Conservation (phyloP, 2,113 vertebrate species). For the Tamias sibiricus region DNA sequence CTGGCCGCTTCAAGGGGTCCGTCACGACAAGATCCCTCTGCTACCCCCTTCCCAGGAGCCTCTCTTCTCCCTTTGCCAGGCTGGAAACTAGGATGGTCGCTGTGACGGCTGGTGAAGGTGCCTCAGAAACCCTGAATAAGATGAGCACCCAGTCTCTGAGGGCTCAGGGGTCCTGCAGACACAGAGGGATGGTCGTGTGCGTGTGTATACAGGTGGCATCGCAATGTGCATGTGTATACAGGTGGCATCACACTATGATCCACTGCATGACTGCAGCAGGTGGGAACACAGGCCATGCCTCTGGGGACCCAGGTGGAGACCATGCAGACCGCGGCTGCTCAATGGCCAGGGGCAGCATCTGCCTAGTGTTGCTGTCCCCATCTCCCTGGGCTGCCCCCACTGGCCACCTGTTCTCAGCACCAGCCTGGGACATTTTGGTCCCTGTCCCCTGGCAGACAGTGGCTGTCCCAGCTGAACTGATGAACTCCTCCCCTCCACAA, state of each 20-base stretch:
- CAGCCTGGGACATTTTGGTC: constrained; percentile 87
- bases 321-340: constrained; percentile 80
- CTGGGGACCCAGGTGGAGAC: constrained; percentile 84
- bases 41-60: constrained; percentile 92
- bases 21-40: constrained; percentile 93
- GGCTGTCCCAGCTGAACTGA: constrained; percentile 87
- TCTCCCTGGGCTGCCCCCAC: constrained; percentile 87
- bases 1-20: constrained; percentile 85
- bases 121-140: too few species aligned
- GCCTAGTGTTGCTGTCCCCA: constrained; percentile 71
- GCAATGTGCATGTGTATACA: too few species aligned
- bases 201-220: too few species aligned
- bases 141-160: too few species aligned
- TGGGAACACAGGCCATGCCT: constrained; percentile 67
- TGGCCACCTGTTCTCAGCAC: constrained; percentile 89
- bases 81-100: constrained; percentile 81
- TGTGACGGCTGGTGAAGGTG: too few species aligned
- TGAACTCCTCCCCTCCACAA: constrained; percentile 87
- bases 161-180: too few species aligned
- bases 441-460: constrained; percentile 86
- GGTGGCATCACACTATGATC: too few species aligned
- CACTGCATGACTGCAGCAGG: too few species aligned
- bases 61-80: constrained; percentile 72
- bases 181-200: too few species aligned
- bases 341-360: background rate